Conservation (phyloP, 2,888 invertebrate genomes). For the Dicranocentrus wangi region DNA sequence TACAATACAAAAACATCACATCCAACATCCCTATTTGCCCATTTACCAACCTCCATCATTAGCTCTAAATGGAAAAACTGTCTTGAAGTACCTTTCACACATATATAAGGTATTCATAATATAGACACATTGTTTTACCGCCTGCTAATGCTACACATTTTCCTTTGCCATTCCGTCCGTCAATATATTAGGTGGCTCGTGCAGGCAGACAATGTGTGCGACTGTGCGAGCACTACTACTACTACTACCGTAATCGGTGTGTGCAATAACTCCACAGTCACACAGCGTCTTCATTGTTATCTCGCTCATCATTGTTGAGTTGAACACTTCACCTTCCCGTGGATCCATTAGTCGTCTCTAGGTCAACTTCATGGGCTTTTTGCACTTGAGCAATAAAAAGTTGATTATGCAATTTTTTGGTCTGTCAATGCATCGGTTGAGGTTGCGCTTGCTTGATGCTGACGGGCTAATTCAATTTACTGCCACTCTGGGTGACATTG, state of each 20-base stretch:
- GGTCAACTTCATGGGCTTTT: constrained; percentile 64
- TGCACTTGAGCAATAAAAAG: constrained; percentile 64
- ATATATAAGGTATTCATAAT: not conserved
- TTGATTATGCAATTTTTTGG: constrained; percentile 64
- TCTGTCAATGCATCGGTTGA: constrained; percentile 3
- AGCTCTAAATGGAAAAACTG: not conserved
- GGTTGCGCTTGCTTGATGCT: constrained; percentile 10
- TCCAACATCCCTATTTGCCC: too few relatives aligned
- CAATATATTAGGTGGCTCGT: too few relatives aligned
- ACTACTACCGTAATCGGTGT: not conserved
- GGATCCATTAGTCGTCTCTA: constrained; percentile 64
- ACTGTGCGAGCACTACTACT: too few relatives aligned
- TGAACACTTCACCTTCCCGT: constrained; percentile 58
- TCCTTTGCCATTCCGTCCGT: too few relatives aligned
- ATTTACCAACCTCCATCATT: too few relatives aligned
- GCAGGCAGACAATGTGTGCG: too few relatives aligned
- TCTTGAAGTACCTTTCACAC: not conserved
- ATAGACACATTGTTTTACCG: too few relatives aligned
- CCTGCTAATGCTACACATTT: too few relatives aligned
- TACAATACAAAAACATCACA: constrained; percentile 10
- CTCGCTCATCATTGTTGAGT: constrained; percentile 42
- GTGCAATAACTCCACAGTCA: not conserved
- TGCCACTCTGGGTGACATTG: constrained; percentile 3
- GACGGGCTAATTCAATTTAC: constrained; percentile 1
- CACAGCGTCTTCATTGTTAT: constrained; percentile 57